Evolutionary conservation across 2,113 vertebrate genomes (phyloP), one percentile per base, ranked within the genome.

Genomic region (Nycticebus coucang): DNA sequence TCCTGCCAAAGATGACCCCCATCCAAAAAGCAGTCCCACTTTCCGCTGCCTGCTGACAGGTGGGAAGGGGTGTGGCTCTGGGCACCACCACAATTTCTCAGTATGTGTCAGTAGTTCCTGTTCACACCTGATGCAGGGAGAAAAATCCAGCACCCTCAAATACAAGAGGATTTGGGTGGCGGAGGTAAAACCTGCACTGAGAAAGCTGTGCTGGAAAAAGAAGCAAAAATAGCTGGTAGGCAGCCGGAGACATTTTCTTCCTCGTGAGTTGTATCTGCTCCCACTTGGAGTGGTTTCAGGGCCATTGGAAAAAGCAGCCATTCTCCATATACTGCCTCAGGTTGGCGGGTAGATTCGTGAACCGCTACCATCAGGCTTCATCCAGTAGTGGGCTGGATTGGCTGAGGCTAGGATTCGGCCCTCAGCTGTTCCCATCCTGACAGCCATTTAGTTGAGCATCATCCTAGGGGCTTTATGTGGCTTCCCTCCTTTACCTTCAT

Each of bases 41-140:
- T 90, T 88, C 80, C n/a, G 26, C 35, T 75, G 77, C 93, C 91
- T 37, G 92, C 22, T 33, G 64, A 66, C 66, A 77, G 71, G 81
- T 64, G 18, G 62, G 68, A 18, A 69, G 19, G 37, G 75, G 19
- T 14, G 74, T 14, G 55, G 26, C 53, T 92, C 62, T 79, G 74
- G 91, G 91, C 81, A 84, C 91, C 71, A 17, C 37, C 9, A 2
- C 26, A 30, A 11, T 64, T 86, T 88, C 74, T 90, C 69, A 19
- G 74, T 81, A n/a, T 41, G 53, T 45, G 74, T 87, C 55, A 69
- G 59, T 13, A 35, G 50, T 19, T 71, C 82, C 83, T 26, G 33
- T 26, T 84, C 19, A 2, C 37, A 10, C 10, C n/a, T 50, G 17
- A 64, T 45, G 82, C 41, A 0, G 12, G 45, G 7, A 94, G 72